phyloP scores from a whole-genome alignment of 2,113 vertebrate genomes.

The Notechis scutatus region DNA sequence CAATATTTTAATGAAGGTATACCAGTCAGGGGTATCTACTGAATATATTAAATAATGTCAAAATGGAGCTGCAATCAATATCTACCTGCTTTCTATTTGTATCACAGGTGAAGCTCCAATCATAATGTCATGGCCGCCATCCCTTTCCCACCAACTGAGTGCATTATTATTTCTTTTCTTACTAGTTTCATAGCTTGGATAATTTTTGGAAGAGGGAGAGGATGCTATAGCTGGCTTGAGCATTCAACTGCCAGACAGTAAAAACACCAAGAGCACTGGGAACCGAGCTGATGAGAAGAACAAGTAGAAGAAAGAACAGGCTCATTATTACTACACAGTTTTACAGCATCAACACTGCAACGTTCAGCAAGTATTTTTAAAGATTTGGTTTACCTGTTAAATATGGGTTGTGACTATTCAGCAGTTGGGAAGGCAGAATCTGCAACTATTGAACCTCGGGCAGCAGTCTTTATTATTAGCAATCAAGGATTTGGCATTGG shows the following conservation, averaged over 20 bases:
- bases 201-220: not conserved
- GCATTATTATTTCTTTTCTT: not conserved
- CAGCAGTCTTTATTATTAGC: not conserved
- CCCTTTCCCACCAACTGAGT: not conserved
- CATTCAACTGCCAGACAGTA: not conserved
- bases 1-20: not conserved
- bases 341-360: not conserved
- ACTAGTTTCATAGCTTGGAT: not conserved
- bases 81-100: not conserved
- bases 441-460: not conserved
- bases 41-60: not conserved
- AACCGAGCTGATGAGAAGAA: not conserved
- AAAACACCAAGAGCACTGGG: not conserved
- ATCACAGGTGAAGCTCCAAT: not conserved
- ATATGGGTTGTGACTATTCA: not conserved
- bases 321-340: not conserved
- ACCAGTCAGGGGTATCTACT: not conserved
- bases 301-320: not conserved
- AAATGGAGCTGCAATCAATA: not conserved
- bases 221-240: not conserved
- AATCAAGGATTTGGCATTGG: not conserved
- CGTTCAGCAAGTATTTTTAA: not conserved
- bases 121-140: not conserved
- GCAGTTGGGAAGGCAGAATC: not conserved
- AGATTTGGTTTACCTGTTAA: not conserved